These are phyloP conservation scores for Protonemura montana DNA, from an alignment of 2,888 invertebrate species.

Conservation along the genomic window DNA sequence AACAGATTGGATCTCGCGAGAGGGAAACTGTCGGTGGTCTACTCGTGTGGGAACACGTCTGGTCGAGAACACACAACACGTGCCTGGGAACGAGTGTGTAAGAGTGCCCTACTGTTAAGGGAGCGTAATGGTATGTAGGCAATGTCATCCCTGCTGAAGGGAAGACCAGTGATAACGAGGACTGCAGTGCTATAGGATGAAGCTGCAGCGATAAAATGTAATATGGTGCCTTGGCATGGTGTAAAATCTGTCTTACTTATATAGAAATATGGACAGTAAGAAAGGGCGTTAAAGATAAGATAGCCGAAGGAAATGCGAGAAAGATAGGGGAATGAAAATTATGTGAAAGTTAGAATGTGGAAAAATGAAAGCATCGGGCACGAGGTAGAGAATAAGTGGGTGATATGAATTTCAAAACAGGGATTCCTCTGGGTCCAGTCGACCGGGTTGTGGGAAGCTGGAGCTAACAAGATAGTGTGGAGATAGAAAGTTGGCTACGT, in stretches of 20 bases:
- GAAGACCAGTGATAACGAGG: not conserved
- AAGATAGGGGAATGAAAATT: not conserved
- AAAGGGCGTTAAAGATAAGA: not conserved
- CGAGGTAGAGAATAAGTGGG: not conserved
- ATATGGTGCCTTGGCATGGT: not conserved
- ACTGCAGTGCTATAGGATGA: not conserved
- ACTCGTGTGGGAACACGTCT: too few relatives aligned
- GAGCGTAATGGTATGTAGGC: not conserved
- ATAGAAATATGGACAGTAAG: not conserved
- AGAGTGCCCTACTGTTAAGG: not conserved
- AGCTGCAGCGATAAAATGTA: not conserved
- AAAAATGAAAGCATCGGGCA: not conserved
- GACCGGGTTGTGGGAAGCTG: not conserved
- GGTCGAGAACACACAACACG: not conserved
- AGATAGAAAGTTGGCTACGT: too few relatives aligned
- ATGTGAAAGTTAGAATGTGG: not conserved
- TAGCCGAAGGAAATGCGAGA: not conserved
- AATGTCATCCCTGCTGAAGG: not conserved
- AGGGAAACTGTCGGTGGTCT: not conserved
- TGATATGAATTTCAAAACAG: slow-evolving; percentile 7
- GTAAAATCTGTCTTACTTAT: not conserved
- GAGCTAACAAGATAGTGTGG: not conserved
- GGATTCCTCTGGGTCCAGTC: not conserved
- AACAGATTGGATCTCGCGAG: not conserved
- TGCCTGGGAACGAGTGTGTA: not conserved